phyloP scores from a whole-genome alignment of 2,797 vertebrate genomes.

The Melanotaenia parkinsoni region DNA sequence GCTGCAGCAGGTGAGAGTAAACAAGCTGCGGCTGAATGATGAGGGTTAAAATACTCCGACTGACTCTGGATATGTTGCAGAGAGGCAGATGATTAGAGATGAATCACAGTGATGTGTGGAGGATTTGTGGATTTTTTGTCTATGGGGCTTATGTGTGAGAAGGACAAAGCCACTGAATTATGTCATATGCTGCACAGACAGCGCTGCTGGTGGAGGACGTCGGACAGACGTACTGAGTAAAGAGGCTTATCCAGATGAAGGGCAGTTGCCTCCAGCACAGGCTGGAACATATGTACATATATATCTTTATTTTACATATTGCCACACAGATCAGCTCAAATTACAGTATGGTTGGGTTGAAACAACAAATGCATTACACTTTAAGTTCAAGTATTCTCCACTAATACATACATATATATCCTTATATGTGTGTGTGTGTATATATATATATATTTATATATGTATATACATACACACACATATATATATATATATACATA shows the following conservation, averaged over 20 bases:
- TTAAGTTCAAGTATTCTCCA: not conserved
- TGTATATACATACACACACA: too few relatives aligned
- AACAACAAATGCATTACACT: not conserved
- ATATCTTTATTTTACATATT: slow-evolving; percentile 3
- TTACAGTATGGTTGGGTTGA: not conserved
- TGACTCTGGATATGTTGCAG: slow-evolving; percentile 11
- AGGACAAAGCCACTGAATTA: slow-evolving; percentile 67
- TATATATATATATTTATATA: too few relatives aligned
- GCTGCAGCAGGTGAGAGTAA: slow-evolving; percentile 13
- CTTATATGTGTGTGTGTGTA: too few relatives aligned
- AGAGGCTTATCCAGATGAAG: slow-evolving; percentile 73
- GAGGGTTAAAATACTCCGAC: slow-evolving; percentile 25
- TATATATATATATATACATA: too few relatives aligned
- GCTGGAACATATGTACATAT: slow-evolving; percentile 15
- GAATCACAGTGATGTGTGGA: slow-evolving; percentile 41
- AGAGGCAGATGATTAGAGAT: slow-evolving; percentile 56
- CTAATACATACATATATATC: not conserved
- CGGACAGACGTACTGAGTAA: slow-evolving; percentile 46
- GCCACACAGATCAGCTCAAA: slow-evolving; percentile 13
- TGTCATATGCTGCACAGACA: slow-evolving; percentile 47
- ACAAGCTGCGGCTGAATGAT: not conserved
- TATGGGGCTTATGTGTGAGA: slow-evolving; percentile 65
- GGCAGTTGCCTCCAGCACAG: slow-evolving; percentile 42
- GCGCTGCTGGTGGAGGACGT: slow-evolving; percentile 35
- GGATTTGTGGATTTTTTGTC: slow-evolving; percentile 71